Percentiles rank a stretch among this genome's conserved stretches.
These are phyloP conservation scores for Drosophila ohnishii DNA, from an alignment of 1,140 invertebrate genomes.

Conservation along the genomic window DNA sequence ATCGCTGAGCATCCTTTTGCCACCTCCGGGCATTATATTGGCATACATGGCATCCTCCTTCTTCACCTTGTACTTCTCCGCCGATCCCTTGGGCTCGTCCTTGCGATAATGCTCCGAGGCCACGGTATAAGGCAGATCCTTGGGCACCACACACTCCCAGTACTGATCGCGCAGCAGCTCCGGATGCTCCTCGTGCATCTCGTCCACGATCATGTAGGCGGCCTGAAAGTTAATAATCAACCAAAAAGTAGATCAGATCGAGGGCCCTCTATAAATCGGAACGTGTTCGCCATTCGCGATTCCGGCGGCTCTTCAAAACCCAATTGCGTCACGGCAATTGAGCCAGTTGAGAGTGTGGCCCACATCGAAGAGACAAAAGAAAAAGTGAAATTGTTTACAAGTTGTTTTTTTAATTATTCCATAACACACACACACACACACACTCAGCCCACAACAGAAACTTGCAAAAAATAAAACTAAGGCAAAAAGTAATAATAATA, in stretches of 20 bases:
- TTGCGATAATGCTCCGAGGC: constrained; percentile 92
- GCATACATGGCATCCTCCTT: constrained; percentile 92
- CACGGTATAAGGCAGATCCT: constrained; percentile 93
- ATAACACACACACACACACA: constrained; percentile 31
- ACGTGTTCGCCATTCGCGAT: constrained; percentile 67
- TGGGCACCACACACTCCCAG: constrained; percentile 95
- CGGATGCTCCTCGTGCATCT: constrained; percentile 95
- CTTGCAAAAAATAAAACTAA: constrained; percentile 16
- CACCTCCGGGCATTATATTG: constrained; percentile 85
- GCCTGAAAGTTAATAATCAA: constrained; percentile 85
- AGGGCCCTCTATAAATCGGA: constrained; percentile 32
- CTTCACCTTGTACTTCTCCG: constrained; percentile 92
- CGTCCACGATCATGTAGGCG: constrained; percentile 95
- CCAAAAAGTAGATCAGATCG: constrained; percentile 49
- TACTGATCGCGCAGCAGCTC: constrained; percentile 94
- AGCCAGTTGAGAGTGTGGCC: constrained; percentile 31
- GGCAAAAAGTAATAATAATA: constrained; percentile 16
- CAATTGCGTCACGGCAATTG: constrained; percentile 65
- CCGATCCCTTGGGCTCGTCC: constrained; percentile 92
- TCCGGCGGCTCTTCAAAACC: constrained; percentile 42
- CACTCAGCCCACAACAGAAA: constrained; percentile 37
- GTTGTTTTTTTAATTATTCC: constrained; percentile 58
- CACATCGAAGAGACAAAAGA: constrained; percentile 37
- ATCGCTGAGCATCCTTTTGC: constrained; percentile 86
- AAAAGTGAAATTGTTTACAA: constrained; percentile 70